Base-by-base conservation (phyloP, 2,888 invertebrate genomes). In the Halictus quadricinctus region DNA sequence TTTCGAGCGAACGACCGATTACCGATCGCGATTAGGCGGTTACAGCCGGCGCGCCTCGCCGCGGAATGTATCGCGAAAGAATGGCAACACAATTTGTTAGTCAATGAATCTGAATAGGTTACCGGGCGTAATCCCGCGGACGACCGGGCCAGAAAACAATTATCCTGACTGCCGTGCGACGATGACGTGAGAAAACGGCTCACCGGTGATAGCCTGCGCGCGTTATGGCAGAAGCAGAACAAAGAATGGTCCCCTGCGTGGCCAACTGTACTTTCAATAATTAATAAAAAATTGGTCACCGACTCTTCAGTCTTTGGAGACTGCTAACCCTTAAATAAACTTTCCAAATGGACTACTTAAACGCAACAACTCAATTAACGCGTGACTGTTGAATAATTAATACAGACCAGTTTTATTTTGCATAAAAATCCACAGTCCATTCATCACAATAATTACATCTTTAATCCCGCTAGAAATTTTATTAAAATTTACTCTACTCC, bases 51-150 rank as follows among this genome's bases (percentile, higher is more conserved):
- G 79, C 84, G 58, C 82, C 84, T 87, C 70, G 36, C 15, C 80
- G 58, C 50, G 81, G 80, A 79, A 86, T 84, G 86, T 73, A 74
- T 58, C 72, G 77, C 64, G 69, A 29, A 80, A 76, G 76, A 76
- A 81, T 74, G 75, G 64, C 76, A 13, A 41, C 79, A 41, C 66
- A 72, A 87, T 87, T 87, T 87, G 87, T 84, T 82, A 84, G 77
- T 87, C 87, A 78, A 82, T 80, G 84, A 81, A 77, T 54, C 73
- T 12, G 77, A 76, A 76, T 36, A 74, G 70, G 64, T 73, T 25
- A 73, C 72, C 6, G 54, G 73, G 58, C 60, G 76, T 70, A 75
- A 82, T 75, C 76, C 48, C n/a, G 50, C 36, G 77, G 50, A 79
- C 58, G 75, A 72, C 54, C 58, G 70, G 75, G 73, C 50, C 8